Evolutionary conservation across 1,140 invertebrate species (phyloP), one percentile per base, ranked within the genome.

Genomic region (Drosophila arawakana): DNA sequence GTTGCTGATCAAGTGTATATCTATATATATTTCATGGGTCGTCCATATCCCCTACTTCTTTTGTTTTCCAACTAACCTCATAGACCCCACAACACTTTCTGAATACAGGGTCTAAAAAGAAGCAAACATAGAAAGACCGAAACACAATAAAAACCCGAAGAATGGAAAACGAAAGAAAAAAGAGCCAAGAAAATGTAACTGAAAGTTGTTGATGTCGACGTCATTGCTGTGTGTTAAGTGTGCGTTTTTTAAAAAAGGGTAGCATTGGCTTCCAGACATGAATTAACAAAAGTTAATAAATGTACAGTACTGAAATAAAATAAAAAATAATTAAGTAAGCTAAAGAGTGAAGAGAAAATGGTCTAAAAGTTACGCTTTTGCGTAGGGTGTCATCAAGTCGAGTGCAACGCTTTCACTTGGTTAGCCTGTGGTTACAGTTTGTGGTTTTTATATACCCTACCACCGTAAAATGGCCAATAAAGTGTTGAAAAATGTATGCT

Each of bases 141-240:
- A 10, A 8, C 35, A 57, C 18, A 41, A 52, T 35, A 52, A 52
- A 63, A 62, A 21, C 34, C 37, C 41, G 37, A 54, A 54, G 52
- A 35, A 54, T 54, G 52, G 4, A 5, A 6, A 30, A 30, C 10
- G 13, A 35, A 15, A 21, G 7, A 41, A 55, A 55, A 52, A 34
- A 25, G 7, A 13, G 21, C 13, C 5, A 35, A 46, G 65, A 54
- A 68, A 59, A 44, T 67, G 34, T 30, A 60, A 73, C 35, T 44
- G 35, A 44, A 73, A 73, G 52, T 60, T 50, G 61, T 66, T 58
- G 44, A 59, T 58, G 30, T 44, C 63, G 55, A 73, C 70, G 70
- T 73, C 70, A 68, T 73, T 39, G 21, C 39, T 30, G 18, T 18
- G 47, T 39, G 30, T 41, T 58, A 43, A 47, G 41, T 66, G 15